Evolutionary conservation across 2,113 vertebrate species (phyloP).

Genomic region (human (Homo sapiens)): GRCh38 chrX:132000501-132001000

Average conservation of each 20-base stretch:
- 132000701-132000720: not conserved
- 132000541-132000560: not conserved
- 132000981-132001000: not conserved
- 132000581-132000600: not conserved
- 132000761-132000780: not conserved
- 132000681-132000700: not conserved
- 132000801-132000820: not conserved
- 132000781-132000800: not conserved
- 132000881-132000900: not conserved
- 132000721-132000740: not conserved
- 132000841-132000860: not conserved
- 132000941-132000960: not conserved
- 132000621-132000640: constrained; percentile 33
- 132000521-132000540: not conserved
- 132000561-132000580: not conserved
- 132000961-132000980: not conserved
- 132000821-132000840: not conserved
- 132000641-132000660: not conserved
- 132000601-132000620: not conserved
- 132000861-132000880: not conserved
- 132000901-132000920: not conserved
- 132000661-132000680: not conserved
- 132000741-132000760: not conserved
- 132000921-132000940: not conserved
- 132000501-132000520: not conserved